Evolutionary conservation across 2,113 vertebrate species (phyloP).

Genomic region (Thalassoma bifasciatum): DNA sequence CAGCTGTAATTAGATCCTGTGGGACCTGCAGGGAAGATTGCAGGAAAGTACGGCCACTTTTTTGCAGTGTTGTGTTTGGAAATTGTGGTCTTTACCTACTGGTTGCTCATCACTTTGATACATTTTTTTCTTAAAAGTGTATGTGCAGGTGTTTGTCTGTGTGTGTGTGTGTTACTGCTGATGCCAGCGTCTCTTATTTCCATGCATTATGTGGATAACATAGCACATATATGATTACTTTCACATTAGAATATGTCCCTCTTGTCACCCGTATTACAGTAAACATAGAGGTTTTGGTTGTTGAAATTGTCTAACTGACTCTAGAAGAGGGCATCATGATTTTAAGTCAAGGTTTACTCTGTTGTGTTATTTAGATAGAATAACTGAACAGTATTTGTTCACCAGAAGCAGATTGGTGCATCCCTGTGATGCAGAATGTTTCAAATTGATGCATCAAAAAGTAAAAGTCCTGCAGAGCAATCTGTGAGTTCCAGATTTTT

Average conservation of each 20-base stretch:
- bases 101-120: constrained; percentile 16
- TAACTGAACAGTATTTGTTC: too few relatives aligned
- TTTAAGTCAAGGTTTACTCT: not conserved
- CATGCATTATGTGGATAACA: not conserved
- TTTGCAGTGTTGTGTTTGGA: constrained; percentile 14
- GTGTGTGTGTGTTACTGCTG: not conserved
- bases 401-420: too few relatives aligned
- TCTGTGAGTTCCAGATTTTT: too few relatives aligned
- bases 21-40: constrained; percentile 51
- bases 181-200: not conserved
- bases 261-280: too few relatives aligned
- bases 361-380: too few relatives aligned
- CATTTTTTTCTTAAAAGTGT: not conserved
- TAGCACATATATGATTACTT: not conserved
- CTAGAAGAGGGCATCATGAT: not conserved
- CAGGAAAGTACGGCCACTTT: constrained; percentile 24
- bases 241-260: not conserved
- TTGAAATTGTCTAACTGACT: too few relatives aligned
- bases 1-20: constrained; percentile 71
- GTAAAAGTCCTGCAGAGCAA: too few relatives aligned
- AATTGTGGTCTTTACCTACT: constrained; percentile 6
- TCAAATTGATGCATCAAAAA: too few relatives aligned
- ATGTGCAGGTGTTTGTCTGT: too few relatives aligned
- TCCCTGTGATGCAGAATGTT: too few relatives aligned
- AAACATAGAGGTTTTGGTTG: too few relatives aligned